These are phyloP conservation scores for Dermatemys mawii DNA, from an alignment of 2,113 vertebrate species.

Conservation along the genomic window DNA sequence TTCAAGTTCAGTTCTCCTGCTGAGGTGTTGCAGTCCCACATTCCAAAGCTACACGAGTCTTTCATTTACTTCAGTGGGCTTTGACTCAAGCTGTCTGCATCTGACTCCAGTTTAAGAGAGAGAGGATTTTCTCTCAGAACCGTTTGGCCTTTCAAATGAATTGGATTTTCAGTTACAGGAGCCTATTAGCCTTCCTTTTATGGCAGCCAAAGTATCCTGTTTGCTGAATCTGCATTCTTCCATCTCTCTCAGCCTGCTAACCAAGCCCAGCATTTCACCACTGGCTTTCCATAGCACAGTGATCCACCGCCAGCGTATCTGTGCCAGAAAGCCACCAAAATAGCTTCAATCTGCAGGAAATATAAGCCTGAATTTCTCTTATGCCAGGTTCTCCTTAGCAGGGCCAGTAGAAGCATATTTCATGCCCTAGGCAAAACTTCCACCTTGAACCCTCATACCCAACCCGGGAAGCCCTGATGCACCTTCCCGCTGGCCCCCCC, in stretches of 20 bases:
- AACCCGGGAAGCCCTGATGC: too few relatives aligned
- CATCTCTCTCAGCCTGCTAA: neutral
- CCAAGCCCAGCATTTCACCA: neutral
- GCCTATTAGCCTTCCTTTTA: neutral
- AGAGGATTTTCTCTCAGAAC: neutral
- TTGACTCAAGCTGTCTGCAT: neutral
- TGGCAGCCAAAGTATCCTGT: neutral
- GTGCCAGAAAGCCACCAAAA: neutral
- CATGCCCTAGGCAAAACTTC: too few relatives aligned
- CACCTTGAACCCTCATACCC: too few relatives aligned
- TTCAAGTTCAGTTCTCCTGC: neutral
- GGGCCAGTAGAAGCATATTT: too few relatives aligned
- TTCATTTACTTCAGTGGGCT: conserved; percentile 25
- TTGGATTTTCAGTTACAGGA: neutral
- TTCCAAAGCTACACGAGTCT: neutral
- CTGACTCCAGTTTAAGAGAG: neutral
- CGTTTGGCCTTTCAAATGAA: conserved; percentile 1
- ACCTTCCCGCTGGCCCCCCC: too few relatives aligned
- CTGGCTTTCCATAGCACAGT: neutral
- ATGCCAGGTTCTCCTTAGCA: neutral
- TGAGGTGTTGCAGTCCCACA: neutral
- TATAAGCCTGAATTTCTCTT: neutral
- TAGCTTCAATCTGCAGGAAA: neutral
- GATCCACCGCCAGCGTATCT: neutral
- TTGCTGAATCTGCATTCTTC: neutral